A percentile compares a stretch with the other conserved stretches of the same genome.
Conservation (phyloP, 2,888 invertebrate species). For the Epinotia bilunana region DNA sequence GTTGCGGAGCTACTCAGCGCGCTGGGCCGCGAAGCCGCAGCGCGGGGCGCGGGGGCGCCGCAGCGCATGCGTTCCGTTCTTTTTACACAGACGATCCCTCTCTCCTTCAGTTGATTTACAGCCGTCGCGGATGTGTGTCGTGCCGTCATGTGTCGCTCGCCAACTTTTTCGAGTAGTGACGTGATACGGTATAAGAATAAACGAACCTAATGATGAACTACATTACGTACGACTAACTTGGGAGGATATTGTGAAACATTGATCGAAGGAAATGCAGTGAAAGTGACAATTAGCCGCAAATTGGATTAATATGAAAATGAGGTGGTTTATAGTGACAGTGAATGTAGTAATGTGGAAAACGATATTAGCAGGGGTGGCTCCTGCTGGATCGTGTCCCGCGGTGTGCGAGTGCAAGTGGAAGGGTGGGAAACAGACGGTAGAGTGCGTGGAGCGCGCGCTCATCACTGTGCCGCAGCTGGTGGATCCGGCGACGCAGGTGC, state of each 20-base stretch:
- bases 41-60: constrained; percentile 79
- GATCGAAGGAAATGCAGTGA: constrained; percentile 58
- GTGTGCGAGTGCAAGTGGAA: constrained; percentile 97
- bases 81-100: constrained; percentile 76
- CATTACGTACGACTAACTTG: constrained; percentile 53
- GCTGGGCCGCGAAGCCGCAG: constrained; percentile 80
- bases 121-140: constrained; percentile 76
- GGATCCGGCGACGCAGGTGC: constrained; percentile 94
- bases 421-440: constrained; percentile 96
- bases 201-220: constrained; percentile 63
- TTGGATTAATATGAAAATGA: constrained; percentile 74
- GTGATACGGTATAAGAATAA: constrained; percentile 81
- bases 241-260: constrained; percentile 50
- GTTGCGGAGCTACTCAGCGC: constrained; percentile 77
- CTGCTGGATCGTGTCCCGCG: constrained; percentile 87
- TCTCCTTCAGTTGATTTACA: constrained; percentile 78
- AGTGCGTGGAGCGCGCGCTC: constrained; percentile 93
- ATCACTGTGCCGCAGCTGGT: constrained; percentile 94
- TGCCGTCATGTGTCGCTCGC: constrained; percentile 86
- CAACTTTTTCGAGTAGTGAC: constrained; percentile 84
- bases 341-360: constrained; percentile 77
- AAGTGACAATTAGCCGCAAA: constrained; percentile 56
- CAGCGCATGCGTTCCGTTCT: constrained; percentile 80
- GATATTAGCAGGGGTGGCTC: constrained; percentile 74
- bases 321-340: constrained; percentile 78